phyloP scores from a whole-genome alignment of 2,888 invertebrate genomes.

The Drosophila demipolita region DNA sequence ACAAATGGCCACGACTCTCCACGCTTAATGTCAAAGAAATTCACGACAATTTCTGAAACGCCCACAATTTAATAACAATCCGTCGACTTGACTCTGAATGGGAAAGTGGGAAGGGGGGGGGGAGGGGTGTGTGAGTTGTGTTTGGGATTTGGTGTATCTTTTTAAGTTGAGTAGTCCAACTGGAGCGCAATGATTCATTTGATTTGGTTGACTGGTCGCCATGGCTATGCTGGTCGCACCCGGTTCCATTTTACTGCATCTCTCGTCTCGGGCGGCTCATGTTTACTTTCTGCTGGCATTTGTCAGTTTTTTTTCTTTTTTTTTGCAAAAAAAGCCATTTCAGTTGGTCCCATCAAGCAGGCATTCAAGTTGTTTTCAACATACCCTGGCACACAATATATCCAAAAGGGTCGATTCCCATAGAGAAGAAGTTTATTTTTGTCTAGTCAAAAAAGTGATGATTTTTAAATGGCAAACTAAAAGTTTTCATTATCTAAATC shows the following conservation, averaged over 20 bases:
- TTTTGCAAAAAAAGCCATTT: conserved; percentile 35
- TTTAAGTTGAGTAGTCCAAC: not conserved
- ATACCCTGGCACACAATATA: conserved; percentile 28
- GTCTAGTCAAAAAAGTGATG: not conserved
- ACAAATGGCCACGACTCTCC: conserved; percentile 10
- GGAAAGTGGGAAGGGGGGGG: not conserved
- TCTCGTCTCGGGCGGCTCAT: not conserved
- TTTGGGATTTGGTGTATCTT: not conserved
- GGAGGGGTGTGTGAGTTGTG: too few species aligned
- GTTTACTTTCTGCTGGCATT: conserved; percentile 37
- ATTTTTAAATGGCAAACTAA: not conserved
- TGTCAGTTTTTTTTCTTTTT: conserved; percentile 22
- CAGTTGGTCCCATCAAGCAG: conserved; percentile 49
- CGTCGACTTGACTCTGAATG: conserved; percentile 8
- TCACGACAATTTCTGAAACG: conserved; percentile 57
- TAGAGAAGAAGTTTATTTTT: not conserved
- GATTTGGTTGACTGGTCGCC: not conserved
- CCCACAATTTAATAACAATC: conserved; percentile 64
- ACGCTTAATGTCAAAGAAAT: conserved; percentile 66
- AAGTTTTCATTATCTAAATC: not conserved
- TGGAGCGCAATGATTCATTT: conserved; percentile 29
- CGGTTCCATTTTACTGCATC: conserved; percentile 52
- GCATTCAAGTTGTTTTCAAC: conserved; percentile 44
- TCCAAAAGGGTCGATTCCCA: not conserved
- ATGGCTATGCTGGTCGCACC: not conserved